Evolutionary conservation across 2,113 vertebrate species (phyloP).

Genomic region (Dipodomys spectabilis): DNA sequence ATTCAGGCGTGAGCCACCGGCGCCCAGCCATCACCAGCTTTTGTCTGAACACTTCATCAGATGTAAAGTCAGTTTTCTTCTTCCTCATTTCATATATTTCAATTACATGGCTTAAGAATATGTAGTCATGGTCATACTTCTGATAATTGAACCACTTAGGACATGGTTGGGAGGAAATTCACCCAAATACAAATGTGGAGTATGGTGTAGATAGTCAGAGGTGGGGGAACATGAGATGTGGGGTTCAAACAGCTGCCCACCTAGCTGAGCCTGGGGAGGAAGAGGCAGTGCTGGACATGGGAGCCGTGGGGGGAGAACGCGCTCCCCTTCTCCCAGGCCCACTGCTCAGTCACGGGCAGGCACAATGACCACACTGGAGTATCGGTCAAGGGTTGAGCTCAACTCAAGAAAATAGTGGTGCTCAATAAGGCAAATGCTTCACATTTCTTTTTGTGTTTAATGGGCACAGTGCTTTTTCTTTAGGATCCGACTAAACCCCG

Average conservation of each 20-base stretch:
- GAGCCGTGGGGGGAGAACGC: no score
- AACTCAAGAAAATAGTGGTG: background rate
- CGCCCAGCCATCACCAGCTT: background rate
- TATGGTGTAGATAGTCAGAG: background rate
- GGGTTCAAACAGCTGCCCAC: background rate
- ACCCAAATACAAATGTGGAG: background rate
- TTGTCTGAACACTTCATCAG: background rate
- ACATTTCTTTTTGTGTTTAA: background rate
- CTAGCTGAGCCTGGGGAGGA: background rate
- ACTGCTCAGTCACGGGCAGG: no score
- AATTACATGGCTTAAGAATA: background rate
- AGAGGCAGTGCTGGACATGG: background rate
- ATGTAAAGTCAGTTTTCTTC: background rate
- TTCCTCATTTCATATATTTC: background rate
- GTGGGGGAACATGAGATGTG: background rate
- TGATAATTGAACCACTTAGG: background rate
- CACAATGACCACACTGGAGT: no score
- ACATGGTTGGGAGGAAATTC: background rate
- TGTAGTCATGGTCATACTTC: background rate
- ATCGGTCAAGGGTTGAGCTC: background rate
- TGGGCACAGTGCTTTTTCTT: background rate
- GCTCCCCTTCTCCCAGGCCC: no score
- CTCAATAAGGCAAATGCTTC: no score
- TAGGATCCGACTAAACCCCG: background rate
- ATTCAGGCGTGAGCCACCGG: no score